These are phyloP conservation scores for Euthynnus affinis DNA, from an alignment of 2,797 vertebrate species.

Conservation along the genomic window DNA sequence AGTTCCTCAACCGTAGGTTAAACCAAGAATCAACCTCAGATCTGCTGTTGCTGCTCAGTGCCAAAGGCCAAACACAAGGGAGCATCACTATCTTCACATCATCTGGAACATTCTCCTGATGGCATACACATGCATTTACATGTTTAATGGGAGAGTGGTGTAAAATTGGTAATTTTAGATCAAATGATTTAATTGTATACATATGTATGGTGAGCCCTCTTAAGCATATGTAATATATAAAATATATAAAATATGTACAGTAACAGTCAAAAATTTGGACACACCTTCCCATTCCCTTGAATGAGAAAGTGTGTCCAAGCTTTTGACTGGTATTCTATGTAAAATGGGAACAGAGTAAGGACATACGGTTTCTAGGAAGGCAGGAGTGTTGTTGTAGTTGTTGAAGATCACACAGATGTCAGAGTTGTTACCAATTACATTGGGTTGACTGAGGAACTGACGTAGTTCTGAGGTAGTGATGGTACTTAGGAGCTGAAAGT, in stretches of 20 bases:
- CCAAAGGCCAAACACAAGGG: constrained; percentile 77
- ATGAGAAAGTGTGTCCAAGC: too few species aligned
- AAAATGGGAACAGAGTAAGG: background rate
- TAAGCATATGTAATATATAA: too few species aligned
- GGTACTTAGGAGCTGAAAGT: constrained; percentile 72
- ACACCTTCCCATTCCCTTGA: too few species aligned
- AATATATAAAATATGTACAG: too few species aligned
- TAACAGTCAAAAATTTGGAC: too few species aligned
- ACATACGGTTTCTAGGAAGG: constrained; percentile 76
- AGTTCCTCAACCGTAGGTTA: constrained; percentile 56
- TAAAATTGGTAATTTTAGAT: constrained; percentile 3
- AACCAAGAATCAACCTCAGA: constrained; percentile 75
- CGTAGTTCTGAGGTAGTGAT: constrained; percentile 68
- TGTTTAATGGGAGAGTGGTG: background rate
- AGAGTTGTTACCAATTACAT: constrained; percentile 37
- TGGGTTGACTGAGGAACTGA: constrained; percentile 66
- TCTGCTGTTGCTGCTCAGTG: constrained; percentile 64
- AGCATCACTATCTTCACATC: constrained; percentile 65
- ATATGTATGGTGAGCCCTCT: background rate
- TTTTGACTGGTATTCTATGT: background rate
- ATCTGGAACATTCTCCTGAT: constrained; percentile 73
- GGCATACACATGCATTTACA: background rate
- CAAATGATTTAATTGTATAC: background rate
- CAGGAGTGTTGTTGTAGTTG: constrained; percentile 69
- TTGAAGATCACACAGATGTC: constrained; percentile 71